A percentile compares a stretch with the other conserved stretches of the same genome.
Evolutionary conservation across 2,797 vertebrate species (phyloP).

Genomic region (Harpagifer antarcticus): DNA sequence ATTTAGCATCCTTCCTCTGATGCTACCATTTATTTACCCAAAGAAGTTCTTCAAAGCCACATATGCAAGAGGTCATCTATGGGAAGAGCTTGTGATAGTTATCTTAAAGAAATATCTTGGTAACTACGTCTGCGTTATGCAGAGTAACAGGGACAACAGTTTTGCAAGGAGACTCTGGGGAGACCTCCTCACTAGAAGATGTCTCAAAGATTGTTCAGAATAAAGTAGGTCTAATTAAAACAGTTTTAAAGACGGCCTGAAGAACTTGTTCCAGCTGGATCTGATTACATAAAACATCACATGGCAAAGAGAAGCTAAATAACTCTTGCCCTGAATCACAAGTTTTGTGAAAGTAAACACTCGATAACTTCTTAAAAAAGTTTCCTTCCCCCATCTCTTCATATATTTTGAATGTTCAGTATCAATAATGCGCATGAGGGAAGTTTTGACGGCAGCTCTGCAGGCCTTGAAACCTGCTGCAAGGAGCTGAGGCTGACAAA

Average conservation of each 20-base stretch:
- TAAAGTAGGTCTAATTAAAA: not conserved
- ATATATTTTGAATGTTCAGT: conserved; percentile 10
- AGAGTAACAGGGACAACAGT: no score
- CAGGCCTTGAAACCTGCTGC: conserved; percentile 37
- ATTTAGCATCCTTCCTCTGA: no score
- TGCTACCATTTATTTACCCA: conserved; percentile 51
- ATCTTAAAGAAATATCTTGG: not conserved
- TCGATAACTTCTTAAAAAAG: not conserved
- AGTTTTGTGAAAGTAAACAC: not conserved
- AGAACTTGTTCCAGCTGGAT: not conserved
- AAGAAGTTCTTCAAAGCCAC: no score
- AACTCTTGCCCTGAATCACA: not conserved
- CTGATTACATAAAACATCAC: not conserved
- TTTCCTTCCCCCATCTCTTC: not conserved
- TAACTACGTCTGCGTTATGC: no score
- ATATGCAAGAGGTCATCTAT: no score
- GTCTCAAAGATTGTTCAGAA: not conserved
- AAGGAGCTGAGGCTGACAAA: conserved; percentile 52
- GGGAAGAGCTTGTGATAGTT: no score
- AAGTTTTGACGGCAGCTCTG: conserved; percentile 10
- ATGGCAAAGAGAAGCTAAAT: not conserved
- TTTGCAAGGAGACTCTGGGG: not conserved
- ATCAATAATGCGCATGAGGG: conserved; percentile 25
- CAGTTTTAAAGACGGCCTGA: not conserved
- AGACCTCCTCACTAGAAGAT: not conserved